phyloP scores from a whole-genome alignment of 2,888 invertebrate genomes.

The Barypeithes pellucidus region DNA sequence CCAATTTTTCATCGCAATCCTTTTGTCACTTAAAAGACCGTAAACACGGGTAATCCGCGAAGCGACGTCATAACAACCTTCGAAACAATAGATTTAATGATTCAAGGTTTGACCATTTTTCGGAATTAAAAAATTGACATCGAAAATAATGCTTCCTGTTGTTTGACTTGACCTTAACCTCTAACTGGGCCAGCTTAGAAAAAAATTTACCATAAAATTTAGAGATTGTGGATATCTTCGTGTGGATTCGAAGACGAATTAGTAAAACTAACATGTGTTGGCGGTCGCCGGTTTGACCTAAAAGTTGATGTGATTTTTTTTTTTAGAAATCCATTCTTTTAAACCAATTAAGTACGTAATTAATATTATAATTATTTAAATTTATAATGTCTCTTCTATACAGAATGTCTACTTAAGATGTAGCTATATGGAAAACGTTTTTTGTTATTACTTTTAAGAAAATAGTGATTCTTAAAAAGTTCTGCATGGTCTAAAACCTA shows the following conservation, averaged over 20 bases:
- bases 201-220: not conserved
- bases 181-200: constrained; percentile 26
- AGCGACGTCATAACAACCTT: constrained; percentile 33
- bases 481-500: too few relatives aligned
- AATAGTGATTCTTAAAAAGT: too few relatives aligned
- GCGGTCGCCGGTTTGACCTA: constrained; percentile 3
- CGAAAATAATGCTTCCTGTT: constrained; percentile 35
- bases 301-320: constrained; percentile 20
- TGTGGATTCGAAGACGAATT: not conserved
- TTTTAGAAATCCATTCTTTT: constrained; percentile 14
- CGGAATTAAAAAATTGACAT: constrained; percentile 43
- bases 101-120: constrained; percentile 37
- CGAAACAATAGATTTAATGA: constrained; percentile 44
- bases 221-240: not conserved
- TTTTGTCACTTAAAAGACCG: constrained; percentile 35
- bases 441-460: too few relatives aligned
- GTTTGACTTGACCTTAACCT: constrained; percentile 42
- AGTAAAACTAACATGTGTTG: constrained; percentile 7
- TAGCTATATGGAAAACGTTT: too few relatives aligned
- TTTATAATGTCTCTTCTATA: too few relatives aligned
- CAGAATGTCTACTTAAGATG: too few relatives aligned
- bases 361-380: constrained; percentile 2
- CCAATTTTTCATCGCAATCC: constrained; percentile 21
- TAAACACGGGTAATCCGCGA: constrained; percentile 34
- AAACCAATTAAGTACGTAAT: not conserved